phyloP scores from a whole-genome alignment of 2,888 invertebrate species.

The Thalpophila matura region DNA sequence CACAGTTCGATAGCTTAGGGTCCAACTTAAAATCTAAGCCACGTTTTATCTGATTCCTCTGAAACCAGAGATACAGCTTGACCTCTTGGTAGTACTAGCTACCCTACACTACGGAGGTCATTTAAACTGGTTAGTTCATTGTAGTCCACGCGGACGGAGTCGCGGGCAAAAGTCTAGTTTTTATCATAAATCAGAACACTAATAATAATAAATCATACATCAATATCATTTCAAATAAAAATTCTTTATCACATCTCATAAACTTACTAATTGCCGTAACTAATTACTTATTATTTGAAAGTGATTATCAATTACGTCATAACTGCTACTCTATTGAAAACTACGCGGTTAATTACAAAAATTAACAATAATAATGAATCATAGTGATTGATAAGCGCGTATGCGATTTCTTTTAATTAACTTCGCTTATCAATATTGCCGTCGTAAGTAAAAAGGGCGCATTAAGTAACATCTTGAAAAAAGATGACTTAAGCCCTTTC shows the following conservation, averaged over 20 bases:
- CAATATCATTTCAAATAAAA: conserved; percentile 2
- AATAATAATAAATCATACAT: conserved; percentile 23
- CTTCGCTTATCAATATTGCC: conserved; percentile 22
- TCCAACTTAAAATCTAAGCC: too few species aligned
- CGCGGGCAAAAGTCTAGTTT: too few species aligned
- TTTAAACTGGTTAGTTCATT: too few species aligned
- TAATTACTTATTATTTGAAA: conserved; percentile 48
- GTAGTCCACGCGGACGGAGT: too few species aligned
- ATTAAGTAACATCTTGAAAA: too few species aligned
- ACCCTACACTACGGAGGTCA: too few species aligned
- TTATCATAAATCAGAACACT: neutral
- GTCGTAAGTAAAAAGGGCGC: too few species aligned
- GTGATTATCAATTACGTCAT: conserved; percentile 49
- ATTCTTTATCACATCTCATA: conserved; percentile 33
- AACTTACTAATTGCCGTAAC: conserved; percentile 35
- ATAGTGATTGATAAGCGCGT: conserved; percentile 53
- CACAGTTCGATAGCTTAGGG: too few species aligned
- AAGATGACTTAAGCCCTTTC: too few species aligned
- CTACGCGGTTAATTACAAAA: conserved; percentile 33
- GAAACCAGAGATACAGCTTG: too few species aligned
- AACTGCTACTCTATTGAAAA: conserved; percentile 25
- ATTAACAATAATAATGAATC: conserved; percentile 53
- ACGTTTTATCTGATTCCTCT: too few species aligned
- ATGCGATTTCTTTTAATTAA: conserved; percentile 35
- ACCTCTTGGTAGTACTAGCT: too few species aligned